Percentiles rank a stretch among this genome's conserved stretches.
Conservation (phyloP, 2,797 vertebrate genomes). For the Mallotus villosus region DNA sequence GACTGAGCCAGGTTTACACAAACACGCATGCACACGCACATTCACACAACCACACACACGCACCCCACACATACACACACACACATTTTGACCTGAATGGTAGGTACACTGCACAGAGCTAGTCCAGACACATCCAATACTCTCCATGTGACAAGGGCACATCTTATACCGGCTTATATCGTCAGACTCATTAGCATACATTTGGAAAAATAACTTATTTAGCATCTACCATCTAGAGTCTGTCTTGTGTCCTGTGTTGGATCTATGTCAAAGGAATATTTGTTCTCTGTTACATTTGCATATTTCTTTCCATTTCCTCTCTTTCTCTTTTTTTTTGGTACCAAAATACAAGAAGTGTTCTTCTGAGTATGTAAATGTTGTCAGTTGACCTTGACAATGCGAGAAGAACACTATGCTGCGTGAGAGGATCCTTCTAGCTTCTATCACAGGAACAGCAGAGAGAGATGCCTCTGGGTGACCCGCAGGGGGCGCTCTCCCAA, state of each 20-base stretch:
- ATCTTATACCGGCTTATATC: neutral
- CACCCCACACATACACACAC: slow-evolving; percentile 5
- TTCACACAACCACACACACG: slow-evolving; percentile 19
- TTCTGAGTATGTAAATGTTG: neutral
- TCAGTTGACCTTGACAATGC: neutral
- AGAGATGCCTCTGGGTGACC: too few relatives aligned
- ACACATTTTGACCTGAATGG: neutral
- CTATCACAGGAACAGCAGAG: too few relatives aligned
- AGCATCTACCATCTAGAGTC: too few relatives aligned
- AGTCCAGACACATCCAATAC: neutral
- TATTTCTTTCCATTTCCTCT: neutral
- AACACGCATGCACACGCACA: slow-evolving; percentile 4
- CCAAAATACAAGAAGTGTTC: neutral
- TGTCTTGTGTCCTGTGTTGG: neutral
- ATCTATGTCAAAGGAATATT: neutral
- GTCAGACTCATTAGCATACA: slow-evolving; percentile 41
- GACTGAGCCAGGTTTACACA: slow-evolving; percentile 21
- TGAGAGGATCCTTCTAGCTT: neutral
- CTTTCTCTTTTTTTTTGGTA: neutral
- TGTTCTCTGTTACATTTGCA: neutral
- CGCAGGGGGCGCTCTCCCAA: too few relatives aligned
- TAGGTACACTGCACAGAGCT: neutral
- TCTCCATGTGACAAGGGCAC: neutral
- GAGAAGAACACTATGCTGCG: neutral
- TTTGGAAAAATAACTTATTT: neutral